Percentiles rank a stretch among this genome's conserved stretches.
Evolutionary conservation across 1,140 invertebrate species (phyloP).

Genomic region (Ericerus pela): DNA sequence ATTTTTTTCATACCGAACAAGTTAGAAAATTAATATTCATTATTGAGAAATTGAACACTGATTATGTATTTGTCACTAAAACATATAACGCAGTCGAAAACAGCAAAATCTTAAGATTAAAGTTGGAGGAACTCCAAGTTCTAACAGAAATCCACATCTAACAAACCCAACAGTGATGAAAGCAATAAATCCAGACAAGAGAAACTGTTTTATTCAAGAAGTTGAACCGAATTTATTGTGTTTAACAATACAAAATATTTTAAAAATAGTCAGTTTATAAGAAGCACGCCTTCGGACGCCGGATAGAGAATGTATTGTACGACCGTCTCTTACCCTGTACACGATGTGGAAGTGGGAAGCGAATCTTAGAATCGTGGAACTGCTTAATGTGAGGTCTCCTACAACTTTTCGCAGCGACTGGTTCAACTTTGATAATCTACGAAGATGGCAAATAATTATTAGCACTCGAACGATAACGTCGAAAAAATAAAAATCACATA

Average conservation of each 20-base stretch:
- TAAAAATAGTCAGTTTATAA: slow-evolving; percentile 38
- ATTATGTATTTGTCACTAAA: too few relatives aligned
- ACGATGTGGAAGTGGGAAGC: slow-evolving; percentile 90
- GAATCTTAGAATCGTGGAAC: slow-evolving; percentile 92
- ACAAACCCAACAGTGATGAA: too few relatives aligned
- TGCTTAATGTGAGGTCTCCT: slow-evolving; percentile 90
- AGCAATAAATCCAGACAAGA: too few relatives aligned
- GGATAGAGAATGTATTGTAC: slow-evolving; percentile 54
- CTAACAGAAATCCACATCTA: too few relatives aligned
- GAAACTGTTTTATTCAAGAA: too few relatives aligned
- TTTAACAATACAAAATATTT: slow-evolving; percentile 2
- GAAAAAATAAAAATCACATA: neutral
- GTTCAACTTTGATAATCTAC: slow-evolving; percentile 93
- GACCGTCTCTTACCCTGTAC: slow-evolving; percentile 68
- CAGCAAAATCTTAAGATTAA: too few relatives aligned
- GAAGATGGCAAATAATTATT: slow-evolving; percentile 24
- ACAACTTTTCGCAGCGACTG: slow-evolving; percentile 72
- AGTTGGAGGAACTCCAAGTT: too few relatives aligned
- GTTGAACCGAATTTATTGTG: slow-evolving; percentile 5
- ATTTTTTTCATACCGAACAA: too few relatives aligned
- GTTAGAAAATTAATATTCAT: too few relatives aligned
- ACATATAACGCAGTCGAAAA: too few relatives aligned
- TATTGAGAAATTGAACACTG: too few relatives aligned
- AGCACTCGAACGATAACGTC: neutral
- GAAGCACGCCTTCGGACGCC: slow-evolving; percentile 88